Base-by-base conservation (phyloP, 2,888 invertebrate genomes). In the Lycaena phlaeas region DNA sequence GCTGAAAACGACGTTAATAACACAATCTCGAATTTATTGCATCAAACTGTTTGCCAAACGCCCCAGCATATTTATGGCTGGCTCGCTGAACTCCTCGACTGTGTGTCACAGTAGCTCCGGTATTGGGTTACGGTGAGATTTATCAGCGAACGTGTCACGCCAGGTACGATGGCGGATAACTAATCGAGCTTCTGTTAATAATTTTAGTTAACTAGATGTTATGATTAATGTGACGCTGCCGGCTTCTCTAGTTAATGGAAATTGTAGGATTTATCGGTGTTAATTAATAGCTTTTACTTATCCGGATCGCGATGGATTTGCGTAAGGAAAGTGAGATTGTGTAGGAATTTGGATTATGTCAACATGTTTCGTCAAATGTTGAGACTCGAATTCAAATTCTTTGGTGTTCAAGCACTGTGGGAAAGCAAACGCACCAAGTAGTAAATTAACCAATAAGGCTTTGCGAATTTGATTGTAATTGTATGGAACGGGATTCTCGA, bases 61-160 rank as follows among this genome's bases (percentile, higher is more conserved):
- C n/a, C n/a, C 5, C 9, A 22, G 2, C 22, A 7, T 22, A 22
- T 22, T 22, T 22, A 22, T 22, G n/a, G n/a, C n/a, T n/a, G n/a
- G n/a, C n/a, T n/a, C n/a, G n/a, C n/a, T n/a, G 2, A 4, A 5
- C 22, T 22, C 7, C 22, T 7, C 3, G 7, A 22, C 53, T 27
- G 47, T 63, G 41, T 53, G 53, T 54, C 52, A 44, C 56, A 36
- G 65, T 60, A 63, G 64, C 64, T 9, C 29, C 29, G 49, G 49
- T 65, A 68, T 68, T 65, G 57, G 57, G 59, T 72, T 70, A 64
- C 59, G 38, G 36, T 43, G 52, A 65, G 68, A 73, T 72, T 69
- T 74, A 22, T 22, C n/a, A n/a, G n/a, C n/a, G n/a, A n/a, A n/a
- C n/a, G n/a, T n/a, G 9, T 22, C 6, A 9, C 22, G 22, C 22